Evolutionary conservation across 2,797 vertebrate genomes (phyloP).

Genomic region (Enteromius treurensis): DNA sequence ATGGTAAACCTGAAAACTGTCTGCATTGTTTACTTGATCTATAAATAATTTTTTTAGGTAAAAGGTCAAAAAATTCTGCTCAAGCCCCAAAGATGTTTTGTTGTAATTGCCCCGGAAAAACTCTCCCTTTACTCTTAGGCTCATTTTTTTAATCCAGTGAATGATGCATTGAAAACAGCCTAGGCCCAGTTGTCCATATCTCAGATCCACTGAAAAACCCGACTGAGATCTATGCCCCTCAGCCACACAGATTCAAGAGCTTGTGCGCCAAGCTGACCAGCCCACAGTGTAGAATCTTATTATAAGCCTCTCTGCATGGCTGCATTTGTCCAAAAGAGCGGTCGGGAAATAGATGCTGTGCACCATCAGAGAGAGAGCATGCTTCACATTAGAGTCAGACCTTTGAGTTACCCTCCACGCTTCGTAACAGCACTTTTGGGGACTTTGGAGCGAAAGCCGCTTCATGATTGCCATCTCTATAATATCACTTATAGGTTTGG

Average conservation of each 20-base stretch:
- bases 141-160: conserved; percentile 41
- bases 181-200: neutral
- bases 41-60: neutral
- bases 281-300: conserved; percentile 45
- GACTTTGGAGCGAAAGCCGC: conserved; percentile 46
- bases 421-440: conserved; percentile 57
- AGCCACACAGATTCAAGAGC: conserved; percentile 36
- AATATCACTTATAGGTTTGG: conserved; percentile 50
- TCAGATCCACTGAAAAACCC: conserved; percentile 44
- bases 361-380: conserved; percentile 27
- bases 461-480: conserved; percentile 51
- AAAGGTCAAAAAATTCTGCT: neutral
- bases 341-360: conserved; percentile 45
- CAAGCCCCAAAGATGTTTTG: neutral
- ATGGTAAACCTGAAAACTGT: neutral
- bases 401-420: conserved; percentile 46
- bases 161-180: conserved; percentile 16
- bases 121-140: neutral
- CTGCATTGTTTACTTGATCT: neutral
- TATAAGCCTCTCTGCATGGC: conserved; percentile 53
- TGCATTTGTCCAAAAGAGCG: conserved; percentile 39
- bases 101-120: neutral
- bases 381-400: conserved; percentile 48
- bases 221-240: conserved; percentile 17
- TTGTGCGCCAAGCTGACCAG: conserved; percentile 38